Evolutionary conservation across 2,113 vertebrate genomes (phyloP).

Genomic region (Otocyon megalotis): DNA sequence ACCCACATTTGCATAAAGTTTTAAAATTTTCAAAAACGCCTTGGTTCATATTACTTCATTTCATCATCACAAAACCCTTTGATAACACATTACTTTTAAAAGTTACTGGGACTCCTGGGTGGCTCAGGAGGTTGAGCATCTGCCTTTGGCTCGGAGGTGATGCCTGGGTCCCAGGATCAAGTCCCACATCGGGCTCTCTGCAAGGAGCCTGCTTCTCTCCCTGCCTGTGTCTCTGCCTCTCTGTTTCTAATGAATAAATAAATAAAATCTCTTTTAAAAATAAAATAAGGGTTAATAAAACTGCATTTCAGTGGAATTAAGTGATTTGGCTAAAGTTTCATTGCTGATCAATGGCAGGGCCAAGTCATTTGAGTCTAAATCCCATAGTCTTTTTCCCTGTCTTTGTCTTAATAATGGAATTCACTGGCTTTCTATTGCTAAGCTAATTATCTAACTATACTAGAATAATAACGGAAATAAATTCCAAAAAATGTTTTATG

Average conservation of each 20-base stretch:
- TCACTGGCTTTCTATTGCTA: background rate
- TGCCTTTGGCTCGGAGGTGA: too few relatives aligned
- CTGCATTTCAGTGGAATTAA: background rate
- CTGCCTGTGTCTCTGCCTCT: too few relatives aligned
- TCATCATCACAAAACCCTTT: background rate
- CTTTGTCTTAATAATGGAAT: slow-evolving; percentile 24
- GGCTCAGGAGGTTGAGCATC: too few relatives aligned
- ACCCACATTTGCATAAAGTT: background rate
- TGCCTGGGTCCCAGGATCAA: too few relatives aligned
- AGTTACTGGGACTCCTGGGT: background rate
- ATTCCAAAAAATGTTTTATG: background rate
- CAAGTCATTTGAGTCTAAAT: background rate
- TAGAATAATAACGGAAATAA: background rate
- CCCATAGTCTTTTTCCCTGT: background rate
- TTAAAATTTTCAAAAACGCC: slow-evolving; percentile 18
- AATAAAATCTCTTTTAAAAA: too few relatives aligned
- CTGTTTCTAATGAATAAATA: too few relatives aligned
- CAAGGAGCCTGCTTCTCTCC: too few relatives aligned
- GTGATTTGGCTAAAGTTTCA: background rate
- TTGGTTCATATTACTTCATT: background rate
- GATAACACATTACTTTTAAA: background rate
- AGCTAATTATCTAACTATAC: background rate
- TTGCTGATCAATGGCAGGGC: background rate
- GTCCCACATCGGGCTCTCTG: too few relatives aligned
- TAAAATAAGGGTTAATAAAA: background rate